These are phyloP conservation scores for Hormiphora californensis DNA, from an alignment of 37 sponge, comb jelly and placozoan genomes.

Conservation along the genomic window DNA sequence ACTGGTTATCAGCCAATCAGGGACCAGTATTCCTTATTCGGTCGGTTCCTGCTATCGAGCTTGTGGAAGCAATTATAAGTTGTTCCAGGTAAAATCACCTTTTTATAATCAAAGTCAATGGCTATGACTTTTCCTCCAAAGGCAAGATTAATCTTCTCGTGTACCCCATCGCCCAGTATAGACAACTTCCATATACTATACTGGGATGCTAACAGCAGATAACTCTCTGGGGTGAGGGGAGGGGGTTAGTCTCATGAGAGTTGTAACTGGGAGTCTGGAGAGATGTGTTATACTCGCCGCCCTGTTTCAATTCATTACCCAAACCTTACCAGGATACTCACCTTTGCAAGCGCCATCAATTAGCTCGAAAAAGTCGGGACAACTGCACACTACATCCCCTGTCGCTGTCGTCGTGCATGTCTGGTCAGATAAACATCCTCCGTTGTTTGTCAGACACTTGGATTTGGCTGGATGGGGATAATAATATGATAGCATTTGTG, in stretches of 20 bases:
- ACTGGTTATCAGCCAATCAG: too few species aligned
- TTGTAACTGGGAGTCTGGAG: too few species aligned
- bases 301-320: too few species aligned
- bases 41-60: too few species aligned
- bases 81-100: background rate
- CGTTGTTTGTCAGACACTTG: background rate
- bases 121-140: slow-evolving; percentile 14
- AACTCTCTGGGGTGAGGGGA: slow-evolving; percentile 17
- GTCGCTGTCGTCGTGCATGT: background rate
- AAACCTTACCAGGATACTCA: background rate
- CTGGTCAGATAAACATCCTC: slow-evolving; percentile 25
- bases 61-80: too few species aligned
- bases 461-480: slow-evolving; percentile 7
- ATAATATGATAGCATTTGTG: background rate
- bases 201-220: background rate
- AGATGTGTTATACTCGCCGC: too few species aligned
- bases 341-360: background rate
- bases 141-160: background rate
- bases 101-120: slow-evolving; percentile 6
- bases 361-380: background rate
- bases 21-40: too few species aligned
- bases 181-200: slow-evolving; percentile 21
- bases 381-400: background rate
- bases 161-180: background rate
- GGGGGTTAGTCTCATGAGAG: too few species aligned